A percentile compares a stretch with the other conserved stretches of the same genome.
Conservation (phyloP, 2,888 invertebrate genomes). For the Pollenia labialis region DNA sequence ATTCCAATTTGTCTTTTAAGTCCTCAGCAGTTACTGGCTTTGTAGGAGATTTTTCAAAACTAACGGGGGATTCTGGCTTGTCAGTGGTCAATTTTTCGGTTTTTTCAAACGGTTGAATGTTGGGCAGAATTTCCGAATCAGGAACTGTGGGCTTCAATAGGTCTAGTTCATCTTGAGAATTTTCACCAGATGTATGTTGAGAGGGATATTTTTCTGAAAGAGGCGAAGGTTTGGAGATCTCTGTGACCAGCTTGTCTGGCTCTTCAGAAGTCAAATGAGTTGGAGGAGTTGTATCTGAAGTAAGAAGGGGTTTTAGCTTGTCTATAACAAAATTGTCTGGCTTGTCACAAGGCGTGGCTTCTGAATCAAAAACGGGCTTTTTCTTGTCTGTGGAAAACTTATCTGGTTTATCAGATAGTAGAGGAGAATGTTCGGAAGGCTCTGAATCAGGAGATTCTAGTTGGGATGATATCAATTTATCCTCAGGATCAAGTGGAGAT, state of each 20-base stretch:
- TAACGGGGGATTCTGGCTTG: neutral
- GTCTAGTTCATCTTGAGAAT: constrained; percentile 5
- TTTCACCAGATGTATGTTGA: neutral
- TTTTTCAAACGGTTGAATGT: neutral
- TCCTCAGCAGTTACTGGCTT: neutral
- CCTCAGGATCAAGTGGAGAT: constrained; percentile 11
- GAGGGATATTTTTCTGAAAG: neutral
- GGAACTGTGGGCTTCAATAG: neutral
- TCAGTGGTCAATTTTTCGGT: neutral
- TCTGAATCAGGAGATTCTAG: neutral
- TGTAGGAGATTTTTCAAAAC: neutral
- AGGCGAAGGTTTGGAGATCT: neutral
- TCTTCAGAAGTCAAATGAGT: too few species aligned
- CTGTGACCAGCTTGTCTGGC: neutral
- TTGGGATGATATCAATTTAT: constrained; percentile 31
- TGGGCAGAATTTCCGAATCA: neutral
- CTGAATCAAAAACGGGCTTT: neutral
- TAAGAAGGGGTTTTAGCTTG: too few species aligned
- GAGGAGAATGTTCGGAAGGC: neutral
- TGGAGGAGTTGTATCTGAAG: too few species aligned
- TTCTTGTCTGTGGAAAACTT: neutral
- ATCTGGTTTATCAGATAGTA: neutral
- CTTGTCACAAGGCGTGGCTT: neutral
- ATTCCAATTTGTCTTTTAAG: neutral
- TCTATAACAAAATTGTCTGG: neutral